Conservation (phyloP, 2,888 invertebrate species). For the Euclidia mi region DNA sequence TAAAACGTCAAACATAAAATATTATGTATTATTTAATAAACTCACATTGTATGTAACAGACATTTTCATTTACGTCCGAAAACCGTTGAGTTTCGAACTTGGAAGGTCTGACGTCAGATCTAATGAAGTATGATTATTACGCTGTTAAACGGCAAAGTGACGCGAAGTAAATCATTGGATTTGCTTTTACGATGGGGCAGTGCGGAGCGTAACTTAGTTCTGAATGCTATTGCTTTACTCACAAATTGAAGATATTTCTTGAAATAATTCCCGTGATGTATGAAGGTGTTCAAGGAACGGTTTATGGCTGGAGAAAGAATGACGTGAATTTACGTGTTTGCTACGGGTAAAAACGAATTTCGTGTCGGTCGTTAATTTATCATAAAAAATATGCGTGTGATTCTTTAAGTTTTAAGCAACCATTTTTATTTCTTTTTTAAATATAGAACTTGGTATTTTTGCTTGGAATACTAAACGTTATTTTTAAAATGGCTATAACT, state of each 20-base stretch:
- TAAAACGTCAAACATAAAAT: not conserved
- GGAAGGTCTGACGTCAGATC: constrained; percentile 11
- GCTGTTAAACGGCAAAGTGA: constrained; percentile 33
- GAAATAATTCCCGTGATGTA: constrained; percentile 46
- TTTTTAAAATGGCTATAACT: too few relatives aligned
- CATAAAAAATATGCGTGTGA: not conserved
- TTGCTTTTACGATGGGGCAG: constrained; percentile 64
- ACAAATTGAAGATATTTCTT: constrained; percentile 46
- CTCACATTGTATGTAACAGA: not conserved
- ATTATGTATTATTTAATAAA: not conserved
- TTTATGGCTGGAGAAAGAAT: constrained; percentile 46
- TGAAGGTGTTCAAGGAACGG: constrained; percentile 44
- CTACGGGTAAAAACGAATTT: constrained; percentile 17
- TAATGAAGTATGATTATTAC: constrained; percentile 22
- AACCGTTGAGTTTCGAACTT: constrained; percentile 4
- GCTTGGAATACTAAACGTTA: not conserved
- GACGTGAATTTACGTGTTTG: constrained; percentile 30
- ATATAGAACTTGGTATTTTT: not conserved
- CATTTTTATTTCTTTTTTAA: too few relatives aligned
- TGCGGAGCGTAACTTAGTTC: constrained; percentile 39
- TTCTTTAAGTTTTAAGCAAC: too few relatives aligned
- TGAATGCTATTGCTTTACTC: constrained; percentile 35
- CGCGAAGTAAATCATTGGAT: constrained; percentile 58
- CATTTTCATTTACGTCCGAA: not conserved
- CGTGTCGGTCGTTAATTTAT: constrained; percentile 5